Percentiles rank a stretch among this genome's conserved stretches.
Evolutionary conservation across 2,888 invertebrate genomes (phyloP).

Genomic region (Cephus rjabovi): DNA sequence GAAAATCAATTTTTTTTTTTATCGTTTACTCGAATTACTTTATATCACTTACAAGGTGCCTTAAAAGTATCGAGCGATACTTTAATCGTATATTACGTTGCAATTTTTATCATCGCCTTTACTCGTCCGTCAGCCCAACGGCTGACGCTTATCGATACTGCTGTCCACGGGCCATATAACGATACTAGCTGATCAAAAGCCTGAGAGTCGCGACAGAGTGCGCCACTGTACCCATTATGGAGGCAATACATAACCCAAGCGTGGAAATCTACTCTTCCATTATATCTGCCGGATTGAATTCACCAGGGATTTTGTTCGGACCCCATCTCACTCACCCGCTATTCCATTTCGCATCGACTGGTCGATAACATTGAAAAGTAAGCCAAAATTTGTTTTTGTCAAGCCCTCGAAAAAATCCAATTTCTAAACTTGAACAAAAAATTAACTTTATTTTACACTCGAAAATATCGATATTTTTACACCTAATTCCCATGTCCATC

Average conservation of each 20-base stretch:
- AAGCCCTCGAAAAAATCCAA: no score
- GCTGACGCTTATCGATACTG: neutral
- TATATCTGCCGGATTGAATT: constrained; percentile 51
- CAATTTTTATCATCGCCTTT: no score
- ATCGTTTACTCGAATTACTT: no score
- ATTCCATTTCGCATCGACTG: neutral
- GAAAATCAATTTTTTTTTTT: no score
- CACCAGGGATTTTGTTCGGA: constrained; percentile 34
- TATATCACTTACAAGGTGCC: no score
- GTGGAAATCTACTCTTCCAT: constrained; percentile 52
- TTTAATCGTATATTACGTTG: no score
- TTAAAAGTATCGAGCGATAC: no score
- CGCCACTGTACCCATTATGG: constrained; percentile 13
- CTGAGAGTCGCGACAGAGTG: neutral
- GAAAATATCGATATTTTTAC: no score
- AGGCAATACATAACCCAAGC: constrained; percentile 48
- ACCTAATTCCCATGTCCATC: no score
- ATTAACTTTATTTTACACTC: neutral
- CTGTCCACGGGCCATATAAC: neutral
- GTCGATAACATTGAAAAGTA: no score
- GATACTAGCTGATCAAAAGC: neutral
- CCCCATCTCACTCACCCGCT: neutral
- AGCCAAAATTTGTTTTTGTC: no score
- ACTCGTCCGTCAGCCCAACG: neutral
- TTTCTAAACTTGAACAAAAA: no score